These are phyloP conservation scores for Machimus rusticus DNA, from an alignment of 2,888 invertebrate genomes.

Conservation along the genomic window DNA sequence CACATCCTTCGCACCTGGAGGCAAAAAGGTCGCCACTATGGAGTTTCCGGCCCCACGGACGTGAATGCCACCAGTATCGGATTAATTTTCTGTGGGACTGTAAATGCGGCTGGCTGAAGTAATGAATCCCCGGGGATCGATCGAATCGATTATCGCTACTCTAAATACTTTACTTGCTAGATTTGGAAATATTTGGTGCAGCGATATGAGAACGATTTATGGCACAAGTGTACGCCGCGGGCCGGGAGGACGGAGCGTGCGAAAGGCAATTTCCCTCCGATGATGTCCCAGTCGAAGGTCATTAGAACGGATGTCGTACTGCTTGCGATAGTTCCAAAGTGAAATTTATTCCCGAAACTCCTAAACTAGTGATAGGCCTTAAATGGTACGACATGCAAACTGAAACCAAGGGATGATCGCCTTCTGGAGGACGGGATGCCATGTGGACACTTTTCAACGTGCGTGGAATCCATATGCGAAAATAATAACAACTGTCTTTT, in stretches of 20 bases:
- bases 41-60: not conserved
- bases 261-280: not conserved
- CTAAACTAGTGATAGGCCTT: not conserved
- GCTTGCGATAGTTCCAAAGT: not conserved
- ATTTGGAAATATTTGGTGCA: not conserved
- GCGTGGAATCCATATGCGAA: not conserved
- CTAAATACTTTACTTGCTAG: not conserved
- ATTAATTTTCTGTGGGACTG: not conserved
- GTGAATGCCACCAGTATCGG: not conserved
- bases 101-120: not conserved
- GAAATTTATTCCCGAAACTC: not conserved
- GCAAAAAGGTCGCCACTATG: not conserved
- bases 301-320: not conserved
- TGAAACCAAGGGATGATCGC: not conserved
- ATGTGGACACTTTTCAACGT: not conserved
- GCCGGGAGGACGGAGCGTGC: not conserved
- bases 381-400: not conserved
- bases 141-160: not conserved
- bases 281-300: not conserved
- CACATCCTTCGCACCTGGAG: not conserved
- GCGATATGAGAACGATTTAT: not conserved
- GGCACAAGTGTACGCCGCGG: not conserved
- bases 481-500: not conserved
- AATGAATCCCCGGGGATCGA: not conserved
- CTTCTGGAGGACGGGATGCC: not conserved